Base-by-base conservation (phyloP, 2,888 invertebrate species). In the Drosophila colorata region DNA sequence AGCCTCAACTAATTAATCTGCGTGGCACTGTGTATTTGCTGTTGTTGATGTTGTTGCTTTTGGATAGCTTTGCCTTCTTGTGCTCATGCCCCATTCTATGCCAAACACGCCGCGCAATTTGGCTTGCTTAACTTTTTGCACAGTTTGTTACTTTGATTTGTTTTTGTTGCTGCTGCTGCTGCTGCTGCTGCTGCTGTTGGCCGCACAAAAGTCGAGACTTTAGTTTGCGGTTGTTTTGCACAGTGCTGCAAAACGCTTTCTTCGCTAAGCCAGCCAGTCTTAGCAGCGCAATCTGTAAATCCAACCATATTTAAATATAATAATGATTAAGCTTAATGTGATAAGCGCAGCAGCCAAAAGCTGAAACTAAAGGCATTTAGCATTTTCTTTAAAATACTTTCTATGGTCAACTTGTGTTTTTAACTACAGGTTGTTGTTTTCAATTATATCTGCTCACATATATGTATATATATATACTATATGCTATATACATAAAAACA, bases 1-100 rank as follows among this genome's bases (percentile, higher is more conserved):
- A 87, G 86, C 88, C 89, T 87, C 82, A 90, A 87, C 88, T 90
- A 88, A 88, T 90, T 88, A 88, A 88, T 90, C 88, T 86, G 86
- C 88, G 87, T 85, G 78, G 73, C 76, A 77, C 69, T 68, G 58
- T 57, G 40, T 66, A 57, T 59, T 78, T 78, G 56, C 31, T 13
- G 13, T 72, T 49, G 48, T 23, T 59, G 31, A 31, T 67, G 48
- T 47, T 66, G 65, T 40, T 56, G 56, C n/a, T 57, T 53, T 47
- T 66, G 69, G 41, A 66, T 70, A 49, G 63, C 63, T 52, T 44
- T 49, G 41, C 61, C 44, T 37, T 8, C 18, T 14, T 8, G 18
- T 44, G 6, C 48, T 6, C 18, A 37, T 35, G 28, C 16, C 35
- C 23, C 37, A 20, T 38, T 49, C 40, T 67, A 52, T 31, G 47